phyloP scores from a whole-genome alignment of 2,797 vertebrate genomes.

The Halcyon smyrnensis region DNA sequence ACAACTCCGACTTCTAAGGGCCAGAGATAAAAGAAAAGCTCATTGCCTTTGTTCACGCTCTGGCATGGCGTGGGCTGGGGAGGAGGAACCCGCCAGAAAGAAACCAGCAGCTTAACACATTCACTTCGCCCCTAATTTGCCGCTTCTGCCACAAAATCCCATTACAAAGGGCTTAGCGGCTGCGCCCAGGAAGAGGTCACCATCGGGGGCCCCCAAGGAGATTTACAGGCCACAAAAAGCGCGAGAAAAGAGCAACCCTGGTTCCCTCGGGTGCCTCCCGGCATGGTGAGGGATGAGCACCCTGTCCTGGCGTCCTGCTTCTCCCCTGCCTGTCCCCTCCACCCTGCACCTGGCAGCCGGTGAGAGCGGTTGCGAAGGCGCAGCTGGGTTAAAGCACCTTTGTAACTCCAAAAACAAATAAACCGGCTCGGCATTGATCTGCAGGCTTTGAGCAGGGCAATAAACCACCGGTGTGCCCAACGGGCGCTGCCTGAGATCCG shows the following conservation, averaged over 20 bases:
- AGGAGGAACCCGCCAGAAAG: conserved; percentile 60
- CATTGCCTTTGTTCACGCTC: conserved; percentile 25
- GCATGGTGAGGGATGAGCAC: background rate
- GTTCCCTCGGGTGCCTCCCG: background rate
- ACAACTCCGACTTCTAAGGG: conserved; percentile 9
- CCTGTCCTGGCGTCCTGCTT: background rate
- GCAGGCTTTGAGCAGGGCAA: background rate
- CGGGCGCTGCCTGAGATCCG: background rate
- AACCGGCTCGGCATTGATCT: background rate
- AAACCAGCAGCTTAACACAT: conserved; percentile 69
- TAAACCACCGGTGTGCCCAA: background rate
- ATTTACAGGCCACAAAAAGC: conserved; percentile 56
- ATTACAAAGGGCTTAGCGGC: conserved; percentile 72
- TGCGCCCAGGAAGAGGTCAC: conserved; percentile 66
- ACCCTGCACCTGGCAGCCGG: background rate
- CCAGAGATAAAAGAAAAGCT: conserved; percentile 38
- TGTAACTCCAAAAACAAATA: conserved; percentile 26
- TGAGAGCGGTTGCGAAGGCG: background rate
- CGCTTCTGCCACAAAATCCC: conserved; percentile 76
- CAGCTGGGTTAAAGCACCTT: conserved; percentile 45
- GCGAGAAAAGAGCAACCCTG: conserved; percentile 70
- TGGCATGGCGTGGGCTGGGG: background rate
- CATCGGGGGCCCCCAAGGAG: conserved; percentile 16
- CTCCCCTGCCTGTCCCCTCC: background rate
- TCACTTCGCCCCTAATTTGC: conserved; percentile 75